Conservation (phyloP, 2,797 vertebrate genomes). For the Neosilurus hyrtlii region DNA sequence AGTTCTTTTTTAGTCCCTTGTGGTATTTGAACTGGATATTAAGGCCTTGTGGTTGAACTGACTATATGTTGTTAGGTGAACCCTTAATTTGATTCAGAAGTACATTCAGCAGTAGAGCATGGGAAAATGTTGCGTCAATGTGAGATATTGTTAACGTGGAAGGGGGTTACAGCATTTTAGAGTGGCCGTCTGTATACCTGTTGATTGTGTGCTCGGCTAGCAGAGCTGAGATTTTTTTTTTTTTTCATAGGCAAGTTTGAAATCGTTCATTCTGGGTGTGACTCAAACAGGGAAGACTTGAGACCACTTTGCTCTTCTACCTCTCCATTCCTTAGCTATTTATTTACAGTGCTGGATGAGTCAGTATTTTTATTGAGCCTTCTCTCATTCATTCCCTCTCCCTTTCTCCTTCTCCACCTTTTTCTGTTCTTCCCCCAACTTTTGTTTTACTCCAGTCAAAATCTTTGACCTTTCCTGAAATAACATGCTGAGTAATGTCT, state of each 20-base stretch:
- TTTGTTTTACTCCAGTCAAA: conserved; percentile 56
- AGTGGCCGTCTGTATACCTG: conserved; percentile 33
- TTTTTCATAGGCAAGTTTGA: conserved; percentile 21
- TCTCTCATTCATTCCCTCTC: not conserved
- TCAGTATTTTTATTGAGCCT: conserved; percentile 2
- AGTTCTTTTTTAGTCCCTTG: conserved; percentile 1
- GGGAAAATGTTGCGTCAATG: conserved; percentile 11
- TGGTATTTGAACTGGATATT: conserved; percentile 27
- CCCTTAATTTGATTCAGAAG: conserved; percentile 2
- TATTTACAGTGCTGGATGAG: conserved; percentile 13
- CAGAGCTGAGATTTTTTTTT: too few relatives aligned
- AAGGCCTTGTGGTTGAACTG: conserved; percentile 14
- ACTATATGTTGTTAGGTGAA: not conserved
- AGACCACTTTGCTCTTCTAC: conserved; percentile 23
- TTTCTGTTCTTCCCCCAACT: conserved; percentile 49
- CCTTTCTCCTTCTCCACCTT: conserved; percentile 43
- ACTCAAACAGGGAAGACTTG: not conserved
- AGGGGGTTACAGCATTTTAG: conserved; percentile 1
- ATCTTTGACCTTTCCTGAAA: conserved; percentile 63
- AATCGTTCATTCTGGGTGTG: not conserved
- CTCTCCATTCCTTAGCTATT: conserved; percentile 20
- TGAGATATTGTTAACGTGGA: not conserved
- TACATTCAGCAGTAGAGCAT: not conserved
- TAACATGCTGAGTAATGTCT: conserved; percentile 74
- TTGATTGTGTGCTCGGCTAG: not conserved